These are phyloP conservation scores for Zingel zingel DNA, from an alignment of 2,113 vertebrate genomes.

Conservation along the genomic window DNA sequence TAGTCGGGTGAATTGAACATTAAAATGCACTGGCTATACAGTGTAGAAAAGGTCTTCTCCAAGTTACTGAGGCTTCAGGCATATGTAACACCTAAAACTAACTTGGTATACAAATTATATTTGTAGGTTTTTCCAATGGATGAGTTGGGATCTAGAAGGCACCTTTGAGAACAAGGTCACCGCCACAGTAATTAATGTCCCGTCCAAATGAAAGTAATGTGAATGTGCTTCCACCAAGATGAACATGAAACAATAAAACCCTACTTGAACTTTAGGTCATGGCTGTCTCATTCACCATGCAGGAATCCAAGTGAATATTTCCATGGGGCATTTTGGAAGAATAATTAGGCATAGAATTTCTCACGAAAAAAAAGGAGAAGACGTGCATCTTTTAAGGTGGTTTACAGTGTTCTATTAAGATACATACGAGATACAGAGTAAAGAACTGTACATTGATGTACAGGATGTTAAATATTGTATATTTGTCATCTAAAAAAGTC, in stretches of 20 bases:
- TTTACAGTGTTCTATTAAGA: neutral
- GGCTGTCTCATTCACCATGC: slow-evolving; percentile 19
- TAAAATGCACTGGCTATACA: slow-evolving; percentile 1
- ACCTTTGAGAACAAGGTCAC: slow-evolving; percentile 8
- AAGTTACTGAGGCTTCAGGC: neutral
- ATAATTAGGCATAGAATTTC: neutral
- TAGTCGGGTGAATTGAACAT: slow-evolving; percentile 25
- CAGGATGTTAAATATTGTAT: neutral
- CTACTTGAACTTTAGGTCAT: slow-evolving; percentile 26
- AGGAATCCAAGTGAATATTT: slow-evolving; percentile 12
- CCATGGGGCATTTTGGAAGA: neutral
- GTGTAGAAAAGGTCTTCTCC: neutral
- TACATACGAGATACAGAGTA: neutral
- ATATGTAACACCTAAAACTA: neutral
- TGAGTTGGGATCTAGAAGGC: slow-evolving; percentile 21
- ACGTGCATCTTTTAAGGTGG: neutral
- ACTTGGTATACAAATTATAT: slow-evolving; percentile 9
- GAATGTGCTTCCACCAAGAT: neutral
- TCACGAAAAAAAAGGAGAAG: neutral
- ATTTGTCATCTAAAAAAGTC: neutral
- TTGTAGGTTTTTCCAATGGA: neutral
- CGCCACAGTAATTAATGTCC: neutral
- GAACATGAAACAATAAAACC: slow-evolving; percentile 35
- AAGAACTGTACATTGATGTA: too few species aligned
- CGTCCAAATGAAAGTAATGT: slow-evolving; percentile 1